Base-by-base conservation (phyloP, 2,113 vertebrate genomes). In the Anseranas semipalmata region DNA sequence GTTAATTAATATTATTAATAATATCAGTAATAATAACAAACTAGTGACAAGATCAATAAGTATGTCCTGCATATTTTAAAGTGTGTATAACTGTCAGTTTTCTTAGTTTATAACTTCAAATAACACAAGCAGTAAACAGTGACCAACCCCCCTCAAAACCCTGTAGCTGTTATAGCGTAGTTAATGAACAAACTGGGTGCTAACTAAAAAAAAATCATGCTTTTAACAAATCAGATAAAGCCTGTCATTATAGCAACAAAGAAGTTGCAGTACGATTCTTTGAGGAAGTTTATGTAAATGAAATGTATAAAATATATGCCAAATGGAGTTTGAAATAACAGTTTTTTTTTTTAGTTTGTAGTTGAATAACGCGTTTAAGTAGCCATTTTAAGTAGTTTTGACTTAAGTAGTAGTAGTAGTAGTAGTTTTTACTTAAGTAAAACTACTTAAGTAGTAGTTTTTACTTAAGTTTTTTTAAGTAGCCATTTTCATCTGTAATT, bases 321-420 rank as follows among this genome's bases (percentile, higher is more conserved):
- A 89, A 28, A 41, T 19, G 17, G 30, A 56, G 17, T 73, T 86
- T 77, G 32, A 89, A 53, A 53, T 58, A 80, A 52, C 27, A 43
- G 5, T 0, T 0, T 0, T 3, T 8, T 37, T 8, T 41, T 56
- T 88, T 33, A 52, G 1, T n/a, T 63, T 77, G 28, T 12, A 32
- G 16, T 15, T 71, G 32, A 89, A 59, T 59, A 41, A 33, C 4
- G 4, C 63, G 25, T 30, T 85, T 81, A 45, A 86, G 50, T 20
- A 27, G 4, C 33, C 0, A 1, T 77, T 81, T 90, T 59, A n/a
- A n/a, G n/a, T n/a, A n/a, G n/a, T n/a, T n/a, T n/a, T n/a, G n/a
- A n/a, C n/a, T n/a, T n/a, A n/a, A n/a, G n/a, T n/a, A n/a, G n/a
- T n/a, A n/a, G n/a, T n/a, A n/a, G n/a, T n/a, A n/a, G n/a, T n/a